Base-by-base conservation (phyloP, 1,140 invertebrate genomes). In the Pseudachorutes palmiensis region DNA sequence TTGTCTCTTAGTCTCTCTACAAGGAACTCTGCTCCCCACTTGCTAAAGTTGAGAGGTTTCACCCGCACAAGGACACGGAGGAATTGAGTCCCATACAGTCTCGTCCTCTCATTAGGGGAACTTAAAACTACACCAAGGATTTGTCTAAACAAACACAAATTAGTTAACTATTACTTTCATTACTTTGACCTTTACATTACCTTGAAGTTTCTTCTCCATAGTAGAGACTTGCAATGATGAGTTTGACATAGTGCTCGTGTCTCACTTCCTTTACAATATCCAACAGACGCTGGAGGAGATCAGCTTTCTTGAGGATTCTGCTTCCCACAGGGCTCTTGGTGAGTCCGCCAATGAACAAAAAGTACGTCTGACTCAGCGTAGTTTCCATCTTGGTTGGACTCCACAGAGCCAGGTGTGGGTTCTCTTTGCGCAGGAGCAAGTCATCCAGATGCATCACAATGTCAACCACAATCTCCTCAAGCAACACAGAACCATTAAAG, bases 281-380 rank as follows among this genome's bases (percentile, higher is more conserved):
- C 71, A 90, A 81, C 9, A 96, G 80, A 74, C 89, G 92, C 71
- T 88, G 84, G 75, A 92, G 87, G 62, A 96, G 82, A 58, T 87
- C 85, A 22, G 88, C 86, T 69, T 86, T 86, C 57, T 91, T 87
- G 19, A 97, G 84, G 65, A 88, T 80, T 63, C 82, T 82, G 31
- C 87, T 80, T 0, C 92, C 93, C 59, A 84, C 83, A 45, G 81
- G 80, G n/a, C 84, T 85, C 58, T 87, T 86, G 67, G 87, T 91
- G 64, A 97, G 81, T 69, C 90, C 87, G 1, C 94, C 94, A 60
- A 97, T 85, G 74, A 95, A 91, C 1, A 97, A 80, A 77, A 97
- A 98, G 80, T 97, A 97, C 77, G 89, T 88, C 77, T 95, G 92
- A 77, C 90, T 91, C 76, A 92, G 88, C 2, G 91, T 94, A 70